phyloP scores from a whole-genome alignment of 2,888 invertebrate species.

The Mythimna impura region DNA sequence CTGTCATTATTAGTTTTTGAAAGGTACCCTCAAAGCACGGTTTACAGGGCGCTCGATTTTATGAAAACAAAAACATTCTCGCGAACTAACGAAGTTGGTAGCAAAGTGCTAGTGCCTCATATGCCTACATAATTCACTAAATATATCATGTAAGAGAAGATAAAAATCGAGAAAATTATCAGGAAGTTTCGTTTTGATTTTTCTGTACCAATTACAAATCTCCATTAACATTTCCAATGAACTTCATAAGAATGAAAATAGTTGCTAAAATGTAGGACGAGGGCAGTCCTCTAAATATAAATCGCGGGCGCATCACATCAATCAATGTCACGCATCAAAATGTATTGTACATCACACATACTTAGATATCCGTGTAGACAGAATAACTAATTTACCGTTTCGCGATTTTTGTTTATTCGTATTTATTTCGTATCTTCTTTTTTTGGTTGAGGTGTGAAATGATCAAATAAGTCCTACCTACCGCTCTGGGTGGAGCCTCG shows the following conservation, averaged over 20 bases:
- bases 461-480: too few species aligned
- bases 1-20: too few species aligned
- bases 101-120: too few species aligned
- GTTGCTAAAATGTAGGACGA: conserved; percentile 30
- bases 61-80: too few species aligned
- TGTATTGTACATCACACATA: conserved; percentile 14
- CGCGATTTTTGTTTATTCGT: conserved; percentile 2
- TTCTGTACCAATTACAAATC: neutral
- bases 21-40: too few species aligned
- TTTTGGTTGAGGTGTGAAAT: too few species aligned
- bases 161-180: neutral
- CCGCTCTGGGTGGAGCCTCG: too few species aligned
- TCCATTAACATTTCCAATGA: conserved; percentile 21
- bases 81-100: too few species aligned
- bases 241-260: conserved; percentile 38
- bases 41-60: too few species aligned
- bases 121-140: too few species aligned
- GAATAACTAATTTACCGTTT: conserved; percentile 15
- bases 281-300: conserved; percentile 43
- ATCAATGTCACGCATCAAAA: conserved; percentile 48
- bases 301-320: conserved; percentile 41
- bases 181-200: conserved; percentile 1
- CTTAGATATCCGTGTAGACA: conserved; percentile 19
- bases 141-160: neutral
- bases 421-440: too few species aligned